Evolutionary conservation across 2,888 invertebrate species (phyloP).

Genomic region (Chesias legatella): DNA sequence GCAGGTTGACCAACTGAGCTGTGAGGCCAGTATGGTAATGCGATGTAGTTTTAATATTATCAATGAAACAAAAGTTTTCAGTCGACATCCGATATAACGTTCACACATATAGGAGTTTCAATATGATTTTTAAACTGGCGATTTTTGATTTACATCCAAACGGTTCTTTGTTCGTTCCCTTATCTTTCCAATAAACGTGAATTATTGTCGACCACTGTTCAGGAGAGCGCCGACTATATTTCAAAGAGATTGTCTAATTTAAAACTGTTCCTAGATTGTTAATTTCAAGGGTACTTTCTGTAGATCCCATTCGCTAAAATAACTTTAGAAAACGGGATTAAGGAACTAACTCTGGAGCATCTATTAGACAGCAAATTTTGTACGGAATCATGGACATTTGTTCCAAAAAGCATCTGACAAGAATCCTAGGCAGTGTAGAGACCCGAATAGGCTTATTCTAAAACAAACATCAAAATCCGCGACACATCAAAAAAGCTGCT

Average conservation of each 20-base stretch:
- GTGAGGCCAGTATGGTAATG: too few species aligned
- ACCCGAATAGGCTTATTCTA: too few species aligned
- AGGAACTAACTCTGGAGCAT: too few species aligned
- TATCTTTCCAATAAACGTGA: constrained; percentile 75
- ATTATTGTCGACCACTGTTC: constrained; percentile 63
- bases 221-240: constrained; percentile 55
- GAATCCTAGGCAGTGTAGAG: too few species aligned
- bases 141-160: constrained; percentile 59
- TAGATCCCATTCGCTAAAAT: constrained; percentile 1
- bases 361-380: too few species aligned
- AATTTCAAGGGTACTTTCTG: constrained; percentile 34
- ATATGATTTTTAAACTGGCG: constrained; percentile 49
- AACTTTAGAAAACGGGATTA: constrained; percentile 13
- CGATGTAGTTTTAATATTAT: too few species aligned
- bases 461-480: too few species aligned
- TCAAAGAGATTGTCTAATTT: constrained; percentile 74
- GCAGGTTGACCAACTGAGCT: too few species aligned
- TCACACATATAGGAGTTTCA: constrained; percentile 21
- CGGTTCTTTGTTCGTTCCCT: constrained; percentile 63
- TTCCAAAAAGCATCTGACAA: too few species aligned
- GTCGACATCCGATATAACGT: constrained; percentile 16
- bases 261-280: constrained; percentile 57
- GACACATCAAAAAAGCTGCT: too few species aligned
- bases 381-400: too few species aligned
- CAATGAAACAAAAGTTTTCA: constrained; percentile 17